Base-by-base conservation (phyloP, 2,888 invertebrate species). In the Eupeodes latifasciatus region DNA sequence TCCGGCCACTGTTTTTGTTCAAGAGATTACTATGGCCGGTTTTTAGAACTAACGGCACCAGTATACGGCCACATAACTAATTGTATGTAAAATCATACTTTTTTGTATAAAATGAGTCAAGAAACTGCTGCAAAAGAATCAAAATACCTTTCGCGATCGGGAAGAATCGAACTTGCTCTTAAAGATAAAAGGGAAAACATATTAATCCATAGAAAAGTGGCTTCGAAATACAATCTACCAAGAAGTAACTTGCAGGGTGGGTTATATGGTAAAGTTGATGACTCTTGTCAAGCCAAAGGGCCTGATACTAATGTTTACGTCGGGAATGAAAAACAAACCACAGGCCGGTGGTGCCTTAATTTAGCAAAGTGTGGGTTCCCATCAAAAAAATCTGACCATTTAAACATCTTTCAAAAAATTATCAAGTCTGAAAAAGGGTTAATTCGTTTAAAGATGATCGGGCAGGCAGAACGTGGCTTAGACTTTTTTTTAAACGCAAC, bases 401-500 rank as follows among this genome's bases (percentile, higher is more conserved):
- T 49, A 6, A 6, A 49, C n/a, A 14, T n/a, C 4, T 4, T 14
- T n/a, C 49, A 49, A 49, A 49, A 14, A 4, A 49, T 14, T 0
- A 14, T 49, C 5, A 49, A 49, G 6, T 0, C 49, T 6, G 14
- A 27, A 72, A 59, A 47, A 19, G 57, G 12, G 16, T 59, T 3
- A 69, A 57, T 19, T 27, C 27, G 9, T 72, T 72, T 5, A 59
- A 19, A 57, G 71, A 49, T 14, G 49, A 49, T 49, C 49, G 49
- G 0, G 5, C 14, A 14, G 49, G 49, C 0, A 49, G 49, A 72
- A 72, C 27, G 19, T 36, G 61, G 34, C 34, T 74, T n/a, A 51
- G 16, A 34, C n/a, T 61, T 47, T 74, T 62, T 19, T 62, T 75
- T 51, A 51, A 75, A 75, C 49, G 47, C 16, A 72, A 59, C 36